These are phyloP conservation scores for Mimachlamys varia DNA, from an alignment of 2,888 invertebrate species.

Conservation along the genomic window DNA sequence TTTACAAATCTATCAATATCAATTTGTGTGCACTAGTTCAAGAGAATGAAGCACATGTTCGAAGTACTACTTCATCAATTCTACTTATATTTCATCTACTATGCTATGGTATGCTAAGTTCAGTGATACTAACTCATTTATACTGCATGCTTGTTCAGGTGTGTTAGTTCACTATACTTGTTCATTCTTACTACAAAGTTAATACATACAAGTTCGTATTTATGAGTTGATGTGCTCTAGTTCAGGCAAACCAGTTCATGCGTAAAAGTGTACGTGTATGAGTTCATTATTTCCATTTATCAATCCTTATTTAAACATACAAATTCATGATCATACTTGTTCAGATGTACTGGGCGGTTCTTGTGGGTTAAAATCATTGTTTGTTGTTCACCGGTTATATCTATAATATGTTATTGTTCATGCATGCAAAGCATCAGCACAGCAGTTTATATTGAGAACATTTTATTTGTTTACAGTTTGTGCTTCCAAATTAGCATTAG, in stretches of 20 bases:
- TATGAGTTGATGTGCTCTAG: background rate
- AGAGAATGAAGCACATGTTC: background rate
- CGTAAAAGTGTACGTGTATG: background rate
- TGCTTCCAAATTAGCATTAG: background rate
- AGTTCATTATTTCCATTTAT: too few relatives aligned
- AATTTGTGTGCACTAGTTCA: background rate
- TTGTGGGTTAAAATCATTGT: too few relatives aligned
- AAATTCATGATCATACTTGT: background rate
- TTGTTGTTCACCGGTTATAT: too few relatives aligned
- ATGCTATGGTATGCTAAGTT: too few relatives aligned
- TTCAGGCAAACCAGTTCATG: background rate
- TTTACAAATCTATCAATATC: too few relatives aligned
- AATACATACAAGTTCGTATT: background rate
- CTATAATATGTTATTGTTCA: background rate
- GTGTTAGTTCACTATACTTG: background rate
- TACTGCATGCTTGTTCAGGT: background rate
- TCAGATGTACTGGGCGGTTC: too few relatives aligned
- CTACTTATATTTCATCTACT: background rate
- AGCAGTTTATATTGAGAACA: too few relatives aligned
- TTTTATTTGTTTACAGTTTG: background rate
- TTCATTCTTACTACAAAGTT: background rate
- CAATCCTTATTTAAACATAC: too few relatives aligned
- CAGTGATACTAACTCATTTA: too few relatives aligned
- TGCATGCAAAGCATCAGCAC: background rate
- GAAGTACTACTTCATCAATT: background rate